These are phyloP conservation scores for Anastrepha obliqua DNA, from an alignment of 1,140 invertebrate genomes.

Conservation along the genomic window DNA sequence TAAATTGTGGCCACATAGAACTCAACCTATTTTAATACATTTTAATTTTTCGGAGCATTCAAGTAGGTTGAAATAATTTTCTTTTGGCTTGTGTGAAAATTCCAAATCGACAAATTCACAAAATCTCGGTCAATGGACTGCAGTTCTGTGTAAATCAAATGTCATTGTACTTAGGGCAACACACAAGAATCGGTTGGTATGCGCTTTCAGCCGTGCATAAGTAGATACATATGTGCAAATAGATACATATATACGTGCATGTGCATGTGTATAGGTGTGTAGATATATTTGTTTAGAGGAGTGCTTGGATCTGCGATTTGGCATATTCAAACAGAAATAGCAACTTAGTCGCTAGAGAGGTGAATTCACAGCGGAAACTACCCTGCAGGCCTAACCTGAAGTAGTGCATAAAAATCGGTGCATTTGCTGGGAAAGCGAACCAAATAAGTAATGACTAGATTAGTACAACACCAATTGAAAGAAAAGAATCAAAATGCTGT, in stretches of 20 bases:
- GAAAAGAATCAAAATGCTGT: too few species aligned
- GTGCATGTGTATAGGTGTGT: neutral
- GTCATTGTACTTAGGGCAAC: neutral
- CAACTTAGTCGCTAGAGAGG: neutral
- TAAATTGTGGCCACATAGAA: too few species aligned
- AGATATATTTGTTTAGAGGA: neutral
- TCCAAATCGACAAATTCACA: conserved; percentile 5
- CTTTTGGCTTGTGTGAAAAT: neutral
- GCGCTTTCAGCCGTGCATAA: neutral
- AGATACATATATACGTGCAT: too few species aligned
- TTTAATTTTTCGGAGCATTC: neutral
- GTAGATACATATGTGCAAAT: neutral
- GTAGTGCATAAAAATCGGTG: too few species aligned
- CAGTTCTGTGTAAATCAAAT: conserved; percentile 43
- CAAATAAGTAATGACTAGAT: too few species aligned
- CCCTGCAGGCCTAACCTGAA: neutral
- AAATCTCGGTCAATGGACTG: conserved; percentile 46
- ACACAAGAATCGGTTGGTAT: neutral
- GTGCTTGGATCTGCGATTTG: neutral
- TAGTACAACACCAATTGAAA: too few species aligned
- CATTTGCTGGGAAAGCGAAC: too few species aligned
- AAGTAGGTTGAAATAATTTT: neutral
- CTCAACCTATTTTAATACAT: too few species aligned
- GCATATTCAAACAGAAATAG: conserved; percentile 12
- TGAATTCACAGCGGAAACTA: neutral